Base-by-base conservation (phyloP, 1,140 invertebrate genomes). In the Sycophaga agraensis region DNA sequence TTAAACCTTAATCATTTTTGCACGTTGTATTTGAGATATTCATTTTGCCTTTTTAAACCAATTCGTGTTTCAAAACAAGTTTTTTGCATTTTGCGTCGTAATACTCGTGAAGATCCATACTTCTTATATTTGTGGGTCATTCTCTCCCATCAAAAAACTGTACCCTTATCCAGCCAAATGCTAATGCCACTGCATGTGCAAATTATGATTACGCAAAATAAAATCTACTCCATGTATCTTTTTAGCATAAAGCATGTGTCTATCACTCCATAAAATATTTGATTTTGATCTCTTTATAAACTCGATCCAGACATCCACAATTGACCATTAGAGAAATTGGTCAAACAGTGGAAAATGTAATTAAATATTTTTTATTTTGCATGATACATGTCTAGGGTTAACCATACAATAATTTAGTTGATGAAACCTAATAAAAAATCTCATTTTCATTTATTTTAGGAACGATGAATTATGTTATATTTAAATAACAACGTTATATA, bases 121-220 rank as follows among this genome's bases (percentile, higher is more conserved):
- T 48, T 49, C 43, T 35, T 43, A 51, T 59, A 5, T 59, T 21
- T 66, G 68, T 70, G 70, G 70, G 70, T 73, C 69, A 73, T 74
- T 74, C 71, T 73, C 71, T 40, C 2, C 22, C 22, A 42, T 11
- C 22, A 12, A 51, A 6, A 35, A 17, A 11, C 21, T 31, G 31
- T 28, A 19, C 24, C 35, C 45, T 51, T 37, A 43, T 43, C 24
- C 21, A 35, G 14, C 24, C 14, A 16, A 43, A 59, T 51, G 39
- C 14, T 43, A 16, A 22, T n/a, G 24, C 16, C 31, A 43, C 14
- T 51, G 48, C 57, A 59, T 51, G 39, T 24, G 28, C 14, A n/a
- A 43, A 0, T 51, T 8, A 14, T 19, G 17, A n/a, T 40, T 28
- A 37, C 8, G 11, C 16, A 59, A 28, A 42, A 17, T 26, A n/a